Base-by-base conservation (phyloP, 2,113 vertebrate genomes). In the Heterotilapia buettikoferi region DNA sequence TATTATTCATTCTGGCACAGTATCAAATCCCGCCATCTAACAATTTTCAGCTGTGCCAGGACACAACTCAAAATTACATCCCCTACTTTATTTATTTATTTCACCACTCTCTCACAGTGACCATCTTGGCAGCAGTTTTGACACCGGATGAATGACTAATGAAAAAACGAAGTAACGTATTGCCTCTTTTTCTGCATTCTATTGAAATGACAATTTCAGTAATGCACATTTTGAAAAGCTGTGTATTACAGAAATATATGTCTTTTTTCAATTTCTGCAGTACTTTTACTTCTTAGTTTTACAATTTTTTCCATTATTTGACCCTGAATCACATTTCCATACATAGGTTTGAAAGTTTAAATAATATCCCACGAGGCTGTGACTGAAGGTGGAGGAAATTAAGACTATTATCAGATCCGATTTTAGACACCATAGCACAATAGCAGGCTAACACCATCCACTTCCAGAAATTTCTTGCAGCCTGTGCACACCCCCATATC, bases 11-110 rank as follows among this genome's bases (percentile, higher is more conserved):
- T 71, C 59, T 82, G 33, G 21, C 80, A 83, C 52, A 40, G 29
- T 79, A 84, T 91, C 87, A 89, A 21, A 85, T 83, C 61, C 40
- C 78, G 47, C 71, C 36, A 63, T 88, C 61, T 29, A 43, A 85
- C 40, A 50, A n/a, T 89, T 57, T 68, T 50, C 33, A 86, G 19
- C 80, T 7, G 57, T 84, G 81, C 56, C 59, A 63, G 84, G 31
- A 86, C 68, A 83, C 43, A 80, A 40, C 79, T 53, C 9, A 38
- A 54, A 84, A 85, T 86, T 13, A 66, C 9, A 82, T 85, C 31
- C 57, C 11, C 54, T 53, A 40, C 86, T 87, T 84, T 19, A 84
- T 56, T 29, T 68, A 68, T 68, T 40, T 61, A 24, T 90, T 87
- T 33, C 85, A 68, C 80, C 12, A 29, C 47, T 78, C 59, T 33